These are phyloP conservation scores for Darevskia mixta DNA, from an alignment of 2,797 vertebrate species.

Conservation along the genomic window DNA sequence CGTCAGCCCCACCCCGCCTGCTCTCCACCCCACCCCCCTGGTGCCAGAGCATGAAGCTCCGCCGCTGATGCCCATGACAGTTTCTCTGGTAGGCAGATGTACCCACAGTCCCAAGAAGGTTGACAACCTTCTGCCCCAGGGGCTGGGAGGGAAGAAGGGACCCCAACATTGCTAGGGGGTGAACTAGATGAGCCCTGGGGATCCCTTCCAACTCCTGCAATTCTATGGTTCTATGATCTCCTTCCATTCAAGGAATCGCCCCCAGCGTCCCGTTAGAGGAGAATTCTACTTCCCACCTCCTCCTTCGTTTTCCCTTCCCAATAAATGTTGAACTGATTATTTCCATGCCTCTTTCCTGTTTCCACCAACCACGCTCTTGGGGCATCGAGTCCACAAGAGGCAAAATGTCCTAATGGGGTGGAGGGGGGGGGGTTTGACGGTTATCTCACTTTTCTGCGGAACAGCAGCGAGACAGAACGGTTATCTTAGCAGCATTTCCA, in stretches of 20 bases:
- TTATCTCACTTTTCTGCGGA: background rate
- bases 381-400: background rate
- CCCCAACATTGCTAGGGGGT: too few species aligned
- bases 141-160: background rate
- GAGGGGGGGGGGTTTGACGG: background rate
- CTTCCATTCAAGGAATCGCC: background rate
- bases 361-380: background rate
- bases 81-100: too few species aligned
- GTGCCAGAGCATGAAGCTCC: too few species aligned
- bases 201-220: too few species aligned
- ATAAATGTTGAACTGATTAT: background rate
- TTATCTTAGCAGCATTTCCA: background rate
- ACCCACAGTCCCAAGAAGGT: too few species aligned
- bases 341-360: background rate
- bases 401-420: background rate
- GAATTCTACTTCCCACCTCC: accelerated
- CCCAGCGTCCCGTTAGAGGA: background rate
- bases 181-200: too few species aligned
- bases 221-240: too few species aligned
- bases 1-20: too few species aligned
- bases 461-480: background rate
- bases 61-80: too few species aligned
- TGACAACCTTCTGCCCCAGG: too few species aligned
- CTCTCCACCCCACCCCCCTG: too few species aligned
- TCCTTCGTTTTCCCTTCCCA: background rate